Evolutionary conservation across 2,888 invertebrate species (phyloP), one percentile per base, ranked within the genome.

Genomic region (Limnephilus marmoratus): DNA sequence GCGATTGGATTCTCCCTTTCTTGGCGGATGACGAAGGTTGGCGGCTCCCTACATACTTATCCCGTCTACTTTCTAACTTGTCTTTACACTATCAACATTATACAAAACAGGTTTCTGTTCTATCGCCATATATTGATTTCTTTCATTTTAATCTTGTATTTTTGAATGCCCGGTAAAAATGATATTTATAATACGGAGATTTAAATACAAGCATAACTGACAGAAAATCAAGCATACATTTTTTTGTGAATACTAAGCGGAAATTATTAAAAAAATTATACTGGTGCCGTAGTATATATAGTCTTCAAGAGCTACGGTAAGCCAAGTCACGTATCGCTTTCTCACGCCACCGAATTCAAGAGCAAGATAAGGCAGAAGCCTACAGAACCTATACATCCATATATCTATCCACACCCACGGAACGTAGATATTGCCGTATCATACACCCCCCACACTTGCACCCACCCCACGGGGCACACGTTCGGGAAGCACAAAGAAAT

Each of bases 1-100:
- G 92, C 91, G 93, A 93, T 93, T 91, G 93, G 92, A 93, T 93
- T 93, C 90, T 90, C 92, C 92, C 91, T 93, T 93, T 93, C 91
- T 92, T 89, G 92, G 53, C 41, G 90, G 90, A 91, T 93, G 92
- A 93, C 90, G 92, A 92, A 92, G 93, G 93, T 93, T 90, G 68
- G 88, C 88, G 88, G 37, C 80, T 81, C 34, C 37, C n/a, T 89
- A 81, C 34, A 89, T 89, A 89, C 81, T 80, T 89, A 86, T 86
- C 13, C 29, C 49, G 13, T 45, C 41, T 86, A 45, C 86, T 41
- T 86, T 37, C 41, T 13, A 81, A 81, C 88, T 88, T 31, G 53
- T 53, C 53, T 88, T 53, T 88, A 34, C 88, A 18, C 37, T 41
- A 18, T 37, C 13, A 81, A 41, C 41, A 15, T 85, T 37, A 12